Conservation (phyloP, 2,888 invertebrate species). For the Magallana nippona region DNA sequence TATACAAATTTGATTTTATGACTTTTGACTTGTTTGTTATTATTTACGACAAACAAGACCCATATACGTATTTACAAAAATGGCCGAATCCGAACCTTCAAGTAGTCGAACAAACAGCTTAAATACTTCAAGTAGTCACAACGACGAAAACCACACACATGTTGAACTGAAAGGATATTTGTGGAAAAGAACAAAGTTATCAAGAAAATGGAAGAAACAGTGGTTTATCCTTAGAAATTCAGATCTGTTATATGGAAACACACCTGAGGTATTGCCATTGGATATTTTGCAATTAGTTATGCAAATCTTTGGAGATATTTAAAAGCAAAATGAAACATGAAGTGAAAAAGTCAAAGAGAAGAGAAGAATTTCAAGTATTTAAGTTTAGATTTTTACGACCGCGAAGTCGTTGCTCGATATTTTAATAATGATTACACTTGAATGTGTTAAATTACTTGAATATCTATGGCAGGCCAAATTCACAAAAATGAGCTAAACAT, state of each 20-base stretch:
- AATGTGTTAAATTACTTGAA: no score
- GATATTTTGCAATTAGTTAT: background rate
- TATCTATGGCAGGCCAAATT: no score
- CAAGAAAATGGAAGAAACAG: slow-evolving; percentile 77
- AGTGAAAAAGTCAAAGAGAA: no score
- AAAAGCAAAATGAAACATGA: no score
- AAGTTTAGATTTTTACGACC: no score
- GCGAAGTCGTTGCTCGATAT: no score
- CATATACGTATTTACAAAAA: slow-evolving; percentile 47
- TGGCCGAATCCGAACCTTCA: slow-evolving; percentile 73
- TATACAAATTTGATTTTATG: no score
- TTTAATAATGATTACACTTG: no score
- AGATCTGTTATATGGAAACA: slow-evolving; percentile 74
- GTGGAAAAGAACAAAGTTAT: slow-evolving; percentile 75
- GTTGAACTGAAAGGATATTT: slow-evolving; percentile 76
- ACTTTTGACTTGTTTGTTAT: background rate
- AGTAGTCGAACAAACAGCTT: slow-evolving; percentile 67
- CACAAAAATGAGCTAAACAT: no score
- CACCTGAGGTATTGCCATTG: slow-evolving; percentile 67
- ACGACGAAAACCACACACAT: slow-evolving; percentile 59
- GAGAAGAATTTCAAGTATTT: no score
- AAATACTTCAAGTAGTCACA: slow-evolving; percentile 62
- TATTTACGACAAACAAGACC: slow-evolving; percentile 35
- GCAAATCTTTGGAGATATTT: background rate
- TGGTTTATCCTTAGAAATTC: slow-evolving; percentile 77